Conservation (phyloP, 92 coral and sea anemone species). For the Porites evermanni region DNA sequence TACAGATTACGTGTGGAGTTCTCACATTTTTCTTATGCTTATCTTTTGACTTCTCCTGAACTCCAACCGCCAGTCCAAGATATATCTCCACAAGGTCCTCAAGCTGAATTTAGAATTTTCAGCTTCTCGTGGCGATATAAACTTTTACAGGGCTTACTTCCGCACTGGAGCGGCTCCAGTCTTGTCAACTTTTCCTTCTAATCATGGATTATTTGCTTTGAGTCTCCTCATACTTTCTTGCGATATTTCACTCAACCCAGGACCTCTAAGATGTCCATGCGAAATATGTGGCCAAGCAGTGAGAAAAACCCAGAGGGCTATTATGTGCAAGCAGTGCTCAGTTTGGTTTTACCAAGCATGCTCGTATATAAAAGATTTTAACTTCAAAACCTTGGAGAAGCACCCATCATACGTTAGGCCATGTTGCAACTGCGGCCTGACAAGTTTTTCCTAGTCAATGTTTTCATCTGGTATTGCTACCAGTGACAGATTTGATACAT, state of each 20-base stretch:
- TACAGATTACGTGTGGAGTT: too few relatives aligned
- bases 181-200: conserved; percentile 14
- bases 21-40: too few relatives aligned
- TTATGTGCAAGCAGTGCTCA: neutral
- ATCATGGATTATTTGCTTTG: conserved; percentile 8
- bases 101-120: too few relatives aligned
- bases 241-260: conserved; percentile 11
- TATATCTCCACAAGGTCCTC: too few relatives aligned
- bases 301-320: neutral
- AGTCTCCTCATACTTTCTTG: conserved; percentile 5
- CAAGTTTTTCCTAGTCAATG: neutral
- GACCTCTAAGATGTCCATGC: neutral
- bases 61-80: too few relatives aligned
- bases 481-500: neutral
- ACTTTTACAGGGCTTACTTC: too few relatives aligned
- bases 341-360: neutral
- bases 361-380: neutral
- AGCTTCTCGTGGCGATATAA: too few relatives aligned
- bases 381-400: neutral
- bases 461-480: neutral
- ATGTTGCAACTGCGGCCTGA: too few relatives aligned
- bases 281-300: too few relatives aligned
- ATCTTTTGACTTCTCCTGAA: too few relatives aligned
- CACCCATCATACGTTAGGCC: neutral
- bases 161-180: neutral